Evolutionary conservation across 2,888 invertebrate species (phyloP), one percentile per base, ranked within the genome.

Genomic region (Scelioninae gen. 1): DNA sequence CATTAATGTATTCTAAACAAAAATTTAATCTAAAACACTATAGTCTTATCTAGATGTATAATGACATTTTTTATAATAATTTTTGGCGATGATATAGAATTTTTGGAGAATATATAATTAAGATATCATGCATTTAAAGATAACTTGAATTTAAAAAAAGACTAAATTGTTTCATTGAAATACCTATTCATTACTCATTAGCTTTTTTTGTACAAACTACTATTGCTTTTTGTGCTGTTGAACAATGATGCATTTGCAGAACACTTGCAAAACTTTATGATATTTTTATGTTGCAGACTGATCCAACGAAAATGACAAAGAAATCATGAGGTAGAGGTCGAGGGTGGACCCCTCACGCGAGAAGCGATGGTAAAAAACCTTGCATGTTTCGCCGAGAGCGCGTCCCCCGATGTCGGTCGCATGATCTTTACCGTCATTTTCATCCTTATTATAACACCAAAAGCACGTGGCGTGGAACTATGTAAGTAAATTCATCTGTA

Each of bases 301-400:
- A 87, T 85, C 86, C 84, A 82, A 85, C 85, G 87, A 88, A 87
- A 87, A 90, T 88, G 89, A 88, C 86, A 85, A 86, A 84, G 79
- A 87, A 86, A 86, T 89, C 89, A 86, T 91, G 91, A 91, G 90
- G 86, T 86, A 88, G 82, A 88, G 87, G 85, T 86, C 87, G 88
- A 88, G 90, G 90, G 89, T 88, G 87, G 88, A 87, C 86, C 86
- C 89, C 89, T 90, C 89, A 90, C 87, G 86, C 87, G 87, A 87
- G 86, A 88, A 86, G 87, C 89, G 85, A 90, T 90, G 90, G 88
- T 88, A 88, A 88, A 88, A 87, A 88, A 88, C 88, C 88, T 87
- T 83, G 87, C 88, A 87, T 84, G 86, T 85, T 87, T 88, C 87
- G 87, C 87, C 87, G 85, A 85, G 85, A 86, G 89, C 88, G 89